Percentiles rank a stretch among this genome's conserved stretches.
Conservation (phyloP, 2,797 vertebrate genomes). For the Babyrousa celebensis region DNA sequence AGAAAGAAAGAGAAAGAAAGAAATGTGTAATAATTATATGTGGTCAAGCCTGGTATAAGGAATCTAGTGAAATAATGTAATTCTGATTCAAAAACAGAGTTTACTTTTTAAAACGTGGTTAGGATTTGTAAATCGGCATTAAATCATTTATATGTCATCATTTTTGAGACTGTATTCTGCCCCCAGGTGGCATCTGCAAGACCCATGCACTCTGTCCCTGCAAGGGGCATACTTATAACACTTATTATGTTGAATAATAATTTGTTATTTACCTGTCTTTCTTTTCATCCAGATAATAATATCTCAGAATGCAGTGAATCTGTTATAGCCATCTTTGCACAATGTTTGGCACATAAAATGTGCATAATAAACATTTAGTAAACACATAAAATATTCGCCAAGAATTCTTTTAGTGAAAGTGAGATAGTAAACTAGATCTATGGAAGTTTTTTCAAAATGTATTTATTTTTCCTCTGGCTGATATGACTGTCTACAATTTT, state of each 20-base stretch:
- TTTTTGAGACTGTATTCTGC: neutral
- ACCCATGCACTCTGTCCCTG: neutral
- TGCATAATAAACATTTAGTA: constrained; percentile 35
- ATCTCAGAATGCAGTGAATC: neutral
- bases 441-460: neutral
- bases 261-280: neutral
- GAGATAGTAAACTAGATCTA: neutral
- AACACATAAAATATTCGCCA: neutral
- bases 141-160: neutral
- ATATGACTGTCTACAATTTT: neutral
- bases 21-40: neutral
- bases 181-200: neutral
- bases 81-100: neutral
- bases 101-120: neutral
- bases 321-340: neutral
- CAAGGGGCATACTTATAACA: neutral
- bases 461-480: neutral
- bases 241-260: neutral
- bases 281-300: neutral
- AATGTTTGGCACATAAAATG: neutral
- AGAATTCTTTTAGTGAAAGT: neutral
- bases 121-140: neutral
- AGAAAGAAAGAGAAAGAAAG: too few species aligned
- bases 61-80: neutral
- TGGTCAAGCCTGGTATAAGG: neutral